phyloP scores from a whole-genome alignment of 2,113 vertebrate genomes.

The Phyllostomus hastatus region DNA sequence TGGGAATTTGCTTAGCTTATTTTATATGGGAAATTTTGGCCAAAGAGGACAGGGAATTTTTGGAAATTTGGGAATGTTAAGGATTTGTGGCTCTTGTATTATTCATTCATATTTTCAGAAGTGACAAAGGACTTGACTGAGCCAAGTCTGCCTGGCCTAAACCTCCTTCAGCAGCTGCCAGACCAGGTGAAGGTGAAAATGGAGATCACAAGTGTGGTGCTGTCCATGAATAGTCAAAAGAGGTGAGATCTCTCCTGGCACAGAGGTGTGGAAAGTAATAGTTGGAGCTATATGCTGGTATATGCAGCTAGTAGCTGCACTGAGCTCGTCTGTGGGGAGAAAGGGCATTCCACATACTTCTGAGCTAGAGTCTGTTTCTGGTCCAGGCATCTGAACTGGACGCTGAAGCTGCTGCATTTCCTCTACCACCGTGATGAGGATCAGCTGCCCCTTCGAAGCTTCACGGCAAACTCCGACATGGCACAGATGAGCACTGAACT shows the following conservation, averaged over 20 bases:
- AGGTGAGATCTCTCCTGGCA: conserved; percentile 78
- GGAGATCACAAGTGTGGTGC: conserved; percentile 91
- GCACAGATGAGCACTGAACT: conserved; percentile 93
- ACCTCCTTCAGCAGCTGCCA: conserved; percentile 86
- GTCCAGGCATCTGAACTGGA: conserved; percentile 94
- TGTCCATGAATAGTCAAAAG: conserved; percentile 98
- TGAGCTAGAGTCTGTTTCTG: conserved; percentile 10
- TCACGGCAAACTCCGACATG: conserved; percentile 90
- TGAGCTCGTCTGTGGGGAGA: neutral
- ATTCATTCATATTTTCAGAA: conserved; percentile 73
- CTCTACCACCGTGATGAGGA: conserved; percentile 86
- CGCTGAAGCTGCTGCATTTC: conserved; percentile 91
- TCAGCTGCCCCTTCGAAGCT: conserved; percentile 89
- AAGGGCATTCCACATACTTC: neutral
- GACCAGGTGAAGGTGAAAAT: conserved; percentile 89
- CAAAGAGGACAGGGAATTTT: neutral
- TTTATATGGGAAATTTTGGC: neutral
- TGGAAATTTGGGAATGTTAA: neutral
- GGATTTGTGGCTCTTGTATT: neutral
- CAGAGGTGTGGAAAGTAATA: neutral
- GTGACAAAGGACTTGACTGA: conserved; percentile 71
- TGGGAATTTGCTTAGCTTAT: conserved; percentile 23
- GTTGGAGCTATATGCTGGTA: neutral
- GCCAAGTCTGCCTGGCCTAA: conserved; percentile 81
- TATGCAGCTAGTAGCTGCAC: neutral